These are phyloP conservation scores for Corydoras maculifer DNA, from an alignment of 2,113 vertebrate species.

Conservation along the genomic window DNA sequence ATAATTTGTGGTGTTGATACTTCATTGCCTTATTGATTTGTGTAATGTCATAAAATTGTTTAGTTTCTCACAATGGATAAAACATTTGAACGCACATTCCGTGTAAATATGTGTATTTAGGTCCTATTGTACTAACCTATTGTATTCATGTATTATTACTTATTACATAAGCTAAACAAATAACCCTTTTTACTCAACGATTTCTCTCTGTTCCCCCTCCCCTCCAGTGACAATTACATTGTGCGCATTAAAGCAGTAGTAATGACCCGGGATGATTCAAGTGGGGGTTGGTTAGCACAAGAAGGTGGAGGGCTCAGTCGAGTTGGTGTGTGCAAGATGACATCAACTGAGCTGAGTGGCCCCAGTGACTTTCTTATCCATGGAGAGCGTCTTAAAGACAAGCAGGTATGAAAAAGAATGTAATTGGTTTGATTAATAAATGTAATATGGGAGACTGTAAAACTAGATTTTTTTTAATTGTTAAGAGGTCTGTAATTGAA, in stretches of 20 bases:
- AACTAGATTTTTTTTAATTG: too few relatives aligned
- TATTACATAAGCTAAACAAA: too few relatives aligned
- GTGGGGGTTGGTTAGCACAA: slow-evolving; percentile 96
- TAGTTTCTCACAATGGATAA: too few relatives aligned
- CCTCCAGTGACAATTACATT: slow-evolving; percentile 96
- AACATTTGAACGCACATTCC: too few relatives aligned
- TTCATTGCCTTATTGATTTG: slow-evolving; percentile 23
- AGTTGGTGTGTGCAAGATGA: slow-evolving; percentile 95
- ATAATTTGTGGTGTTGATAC: slow-evolving; percentile 5
- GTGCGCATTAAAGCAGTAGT: slow-evolving; percentile 99
- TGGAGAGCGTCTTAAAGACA: slow-evolving; percentile 92
- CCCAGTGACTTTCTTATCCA: slow-evolving; percentile 92
- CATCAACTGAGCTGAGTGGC: slow-evolving; percentile 75
- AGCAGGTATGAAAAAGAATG: slow-evolving; percentile 74
- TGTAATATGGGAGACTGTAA: too few relatives aligned
- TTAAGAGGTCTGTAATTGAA: neutral
- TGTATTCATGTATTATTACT: too few relatives aligned
- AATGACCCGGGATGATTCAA: slow-evolving; percentile 99
- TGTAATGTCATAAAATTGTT: slow-evolving; percentile 6
- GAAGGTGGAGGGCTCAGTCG: slow-evolving; percentile 93
- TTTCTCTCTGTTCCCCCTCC: slow-evolving; percentile 12
- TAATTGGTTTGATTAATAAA: too few relatives aligned
- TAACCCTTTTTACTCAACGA: neutral
- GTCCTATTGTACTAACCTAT: too few relatives aligned
- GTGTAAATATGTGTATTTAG: too few relatives aligned